Base-by-base conservation (phyloP, 1,140 invertebrate species). In the Nasonia vitripennis region DNA sequence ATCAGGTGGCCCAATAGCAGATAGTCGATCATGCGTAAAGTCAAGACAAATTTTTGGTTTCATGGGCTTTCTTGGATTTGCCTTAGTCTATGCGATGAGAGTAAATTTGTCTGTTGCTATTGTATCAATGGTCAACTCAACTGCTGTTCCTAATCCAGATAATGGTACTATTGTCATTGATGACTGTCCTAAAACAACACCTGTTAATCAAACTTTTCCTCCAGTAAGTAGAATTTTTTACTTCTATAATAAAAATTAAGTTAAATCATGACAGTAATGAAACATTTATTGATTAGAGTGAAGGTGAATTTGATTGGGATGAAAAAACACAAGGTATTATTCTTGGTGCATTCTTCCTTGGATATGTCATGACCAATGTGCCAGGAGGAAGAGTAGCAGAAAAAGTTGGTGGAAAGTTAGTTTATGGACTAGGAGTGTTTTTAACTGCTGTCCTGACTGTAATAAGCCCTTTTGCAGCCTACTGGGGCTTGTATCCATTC, bases 21-120 rank as follows among this genome's bases (percentile, higher is more conserved):
- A 96, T 90, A 95, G 95, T 55, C 94, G 90, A 93, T 94, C 95
- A 93, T 95, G 94, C 87, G 91, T 96, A 84, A 96, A 97, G 94
- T 93, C 95, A 75, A 94, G 97, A 31, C 95, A 97, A 88, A 95
- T 96, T 0, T 93, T 98, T 67, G 96, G 97, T 0, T 94, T 98
- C 71, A 94, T 98, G 91, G 96, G 96, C 87, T 95, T 98, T 94
- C 91, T 96, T 86, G 95, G 97, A 78, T 96, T 98, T 89, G 96
- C 96, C 31, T 95, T 97, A 88, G 96, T 98, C 2, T 99, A 99
- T 92, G 96, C 97, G 0, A 96, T 99, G 96, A 94, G 98, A 86
- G 97, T 98, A 0, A 98, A 99, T 92, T 93, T 99, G 37, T 98
- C 97, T 5, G 97, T 99, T 14, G 98, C 97, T 9, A 98, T 99